Evolutionary conservation across 23 tunicate genomes (phyloP).

Genomic region (Diplosoma virens): DNA sequence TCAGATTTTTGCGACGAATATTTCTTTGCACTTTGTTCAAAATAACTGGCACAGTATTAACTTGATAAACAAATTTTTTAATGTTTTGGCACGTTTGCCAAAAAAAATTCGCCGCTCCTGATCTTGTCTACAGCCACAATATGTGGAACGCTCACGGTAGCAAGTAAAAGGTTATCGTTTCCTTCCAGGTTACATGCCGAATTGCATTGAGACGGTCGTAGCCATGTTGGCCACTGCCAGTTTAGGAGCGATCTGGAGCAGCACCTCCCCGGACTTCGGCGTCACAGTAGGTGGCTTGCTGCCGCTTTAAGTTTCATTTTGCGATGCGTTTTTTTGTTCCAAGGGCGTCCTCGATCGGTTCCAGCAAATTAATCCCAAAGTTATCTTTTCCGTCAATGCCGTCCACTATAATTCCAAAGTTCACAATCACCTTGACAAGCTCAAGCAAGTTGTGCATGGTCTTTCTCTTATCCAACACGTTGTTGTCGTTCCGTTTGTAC

Average conservation of each 20-base stretch:
- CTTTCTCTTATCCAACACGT: conserved; percentile 65
- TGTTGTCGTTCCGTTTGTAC: conserved; percentile 77
- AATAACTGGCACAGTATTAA: no score
- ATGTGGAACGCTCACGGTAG: no score
- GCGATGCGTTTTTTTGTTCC: neutral
- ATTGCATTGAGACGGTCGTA: conserved; percentile 72
- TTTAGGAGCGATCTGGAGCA: conserved; percentile 90
- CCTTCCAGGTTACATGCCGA: conserved; percentile 73
- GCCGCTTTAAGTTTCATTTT: neutral
- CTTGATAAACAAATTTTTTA: no score
- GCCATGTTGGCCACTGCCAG: conserved; percentile 86
- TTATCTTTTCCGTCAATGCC: conserved; percentile 79
- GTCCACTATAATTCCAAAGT: conserved; percentile 75
- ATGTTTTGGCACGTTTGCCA: no score
- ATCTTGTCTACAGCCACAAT: no score
- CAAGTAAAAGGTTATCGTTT: no score
- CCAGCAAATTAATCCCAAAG: conserved; percentile 74
- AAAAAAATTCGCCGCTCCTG: no score
- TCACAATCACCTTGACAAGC: conserved; percentile 60
- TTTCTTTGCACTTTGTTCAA: no score
- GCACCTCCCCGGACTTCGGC: conserved; percentile 93
- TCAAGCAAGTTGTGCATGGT: conserved; percentile 55
- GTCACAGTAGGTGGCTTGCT: conserved; percentile 38
- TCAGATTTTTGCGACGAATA: no score
- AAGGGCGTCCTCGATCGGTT: conserved; percentile 89